Evolutionary conservation across 2,888 invertebrate species (phyloP).

Genomic region (Poecilus cupreus): DNA sequence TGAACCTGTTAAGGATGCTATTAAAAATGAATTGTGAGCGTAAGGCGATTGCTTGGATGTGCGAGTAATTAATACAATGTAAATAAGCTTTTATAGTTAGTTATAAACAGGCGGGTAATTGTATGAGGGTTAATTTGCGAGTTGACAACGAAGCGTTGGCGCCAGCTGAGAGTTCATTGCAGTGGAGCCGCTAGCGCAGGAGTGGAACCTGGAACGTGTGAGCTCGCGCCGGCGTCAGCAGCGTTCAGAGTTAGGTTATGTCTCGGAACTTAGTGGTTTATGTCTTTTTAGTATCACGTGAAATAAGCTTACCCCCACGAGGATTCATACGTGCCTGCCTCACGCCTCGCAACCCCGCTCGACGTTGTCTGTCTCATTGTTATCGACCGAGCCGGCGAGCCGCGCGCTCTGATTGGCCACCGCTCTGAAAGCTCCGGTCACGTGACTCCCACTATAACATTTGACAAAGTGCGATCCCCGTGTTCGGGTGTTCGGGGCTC

Average conservation of each 20-base stretch:
- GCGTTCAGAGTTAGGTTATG: constrained; percentile 56
- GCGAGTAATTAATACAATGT: constrained; percentile 35
- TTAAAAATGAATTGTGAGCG: constrained; percentile 14
- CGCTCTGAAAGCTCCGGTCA: constrained; percentile 47
- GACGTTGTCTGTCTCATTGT: constrained; percentile 59
- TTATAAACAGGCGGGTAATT: constrained; percentile 27
- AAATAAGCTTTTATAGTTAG: constrained; percentile 37
- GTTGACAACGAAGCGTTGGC: neutral
- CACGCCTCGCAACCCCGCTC: neutral
- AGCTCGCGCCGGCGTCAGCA: neutral
- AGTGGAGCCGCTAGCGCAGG: neutral
- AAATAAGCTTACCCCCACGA: constrained; percentile 59
- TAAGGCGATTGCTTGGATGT: constrained; percentile 20
- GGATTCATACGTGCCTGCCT: constrained; percentile 54
- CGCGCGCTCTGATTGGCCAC: constrained; percentile 52
- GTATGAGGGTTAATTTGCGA: constrained; percentile 36
- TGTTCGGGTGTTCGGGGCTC: constrained; percentile 40
- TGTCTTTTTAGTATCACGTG: constrained; percentile 59
- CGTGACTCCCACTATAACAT: constrained; percentile 58
- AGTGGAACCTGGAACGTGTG: neutral
- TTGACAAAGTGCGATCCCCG: constrained; percentile 59
- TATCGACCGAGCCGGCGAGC: constrained; percentile 56
- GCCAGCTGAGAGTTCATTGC: neutral
- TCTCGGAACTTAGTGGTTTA: constrained; percentile 60
- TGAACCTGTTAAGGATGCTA: neutral